Conservation (phyloP, 2,113 vertebrate genomes). For the Tursiops truncatus region DNA sequence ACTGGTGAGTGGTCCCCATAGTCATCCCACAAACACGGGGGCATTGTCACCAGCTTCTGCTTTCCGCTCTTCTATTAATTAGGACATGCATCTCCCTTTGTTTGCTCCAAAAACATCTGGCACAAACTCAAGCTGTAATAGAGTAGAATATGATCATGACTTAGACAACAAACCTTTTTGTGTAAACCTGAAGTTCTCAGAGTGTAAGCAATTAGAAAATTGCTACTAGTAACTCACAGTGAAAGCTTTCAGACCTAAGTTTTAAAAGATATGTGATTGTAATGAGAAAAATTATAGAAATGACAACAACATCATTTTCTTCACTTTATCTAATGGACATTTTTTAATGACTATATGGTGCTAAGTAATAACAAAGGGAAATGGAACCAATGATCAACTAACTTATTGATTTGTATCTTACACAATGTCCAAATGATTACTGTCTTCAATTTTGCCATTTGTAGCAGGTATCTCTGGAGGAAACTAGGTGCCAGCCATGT, state of each 20-base stretch:
- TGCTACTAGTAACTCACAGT: neutral
- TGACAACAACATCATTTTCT: neutral
- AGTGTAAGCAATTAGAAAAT: neutral
- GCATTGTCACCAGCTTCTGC: neutral
- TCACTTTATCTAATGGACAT: neutral
- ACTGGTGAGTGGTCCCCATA: neutral
- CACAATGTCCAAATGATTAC: neutral
- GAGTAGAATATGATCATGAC: neutral
- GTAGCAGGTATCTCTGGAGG: neutral
- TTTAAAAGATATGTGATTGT: neutral
- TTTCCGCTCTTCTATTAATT: neutral
- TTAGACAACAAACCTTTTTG: neutral
- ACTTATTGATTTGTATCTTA: neutral
- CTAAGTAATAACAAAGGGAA: neutral
- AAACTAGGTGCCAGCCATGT: neutral
- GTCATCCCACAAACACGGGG: neutral
- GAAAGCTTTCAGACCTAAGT: neutral
- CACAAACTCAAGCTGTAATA: neutral
- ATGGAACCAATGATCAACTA: neutral
- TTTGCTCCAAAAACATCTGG: neutral
- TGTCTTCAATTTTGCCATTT: neutral
- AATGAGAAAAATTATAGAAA: neutral
- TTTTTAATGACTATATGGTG: neutral
- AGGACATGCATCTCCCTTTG: neutral
- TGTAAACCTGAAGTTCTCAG: neutral